phyloP scores from a whole-genome alignment of 2,888 invertebrate species.

The Selenia dentaria region DNA sequence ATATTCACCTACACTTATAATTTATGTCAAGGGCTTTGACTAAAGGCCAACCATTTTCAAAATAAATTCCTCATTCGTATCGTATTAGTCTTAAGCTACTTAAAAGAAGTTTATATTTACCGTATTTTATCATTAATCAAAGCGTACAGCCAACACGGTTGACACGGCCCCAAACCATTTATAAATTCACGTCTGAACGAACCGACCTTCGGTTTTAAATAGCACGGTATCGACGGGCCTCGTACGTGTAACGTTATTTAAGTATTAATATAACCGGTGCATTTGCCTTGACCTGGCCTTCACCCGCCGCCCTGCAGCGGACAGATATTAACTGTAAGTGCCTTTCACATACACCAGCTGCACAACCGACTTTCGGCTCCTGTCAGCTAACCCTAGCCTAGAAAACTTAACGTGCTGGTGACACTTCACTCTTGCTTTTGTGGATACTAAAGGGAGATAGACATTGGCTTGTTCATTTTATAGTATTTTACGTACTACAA shows the following conservation, averaged over 20 bases:
- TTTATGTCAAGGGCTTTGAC: no score
- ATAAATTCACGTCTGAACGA: constrained; percentile 15
- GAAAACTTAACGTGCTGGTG: constrained; percentile 5
- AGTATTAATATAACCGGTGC: constrained; percentile 52
- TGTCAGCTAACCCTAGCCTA: neutral
- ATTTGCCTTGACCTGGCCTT: constrained; percentile 72
- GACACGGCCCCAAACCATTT: constrained; percentile 8
- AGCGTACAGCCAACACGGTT: neutral
- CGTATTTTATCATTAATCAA: constrained; percentile 10
- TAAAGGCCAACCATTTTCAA: no score
- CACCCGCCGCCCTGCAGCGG: constrained; percentile 34
- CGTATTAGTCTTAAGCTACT: no score
- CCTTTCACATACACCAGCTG: constrained; percentile 22
- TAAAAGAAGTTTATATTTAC: neutral
- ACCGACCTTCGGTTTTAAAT: constrained; percentile 47
- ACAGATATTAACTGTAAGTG: constrained; percentile 33
- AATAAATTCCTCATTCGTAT: no score
- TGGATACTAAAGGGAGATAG: constrained; percentile 1
- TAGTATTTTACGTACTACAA: no score
- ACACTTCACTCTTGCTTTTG: constrained; percentile 26
- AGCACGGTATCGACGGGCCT: constrained; percentile 44
- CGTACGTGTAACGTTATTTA: constrained; percentile 17
- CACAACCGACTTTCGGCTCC: constrained; percentile 6
- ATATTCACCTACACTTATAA: no score
- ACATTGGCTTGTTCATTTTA: no score